These are phyloP conservation scores for Eunapius fragilis DNA, from an alignment of 37 sponge, comb jelly and placozoan species.

Conservation along the genomic window DNA sequence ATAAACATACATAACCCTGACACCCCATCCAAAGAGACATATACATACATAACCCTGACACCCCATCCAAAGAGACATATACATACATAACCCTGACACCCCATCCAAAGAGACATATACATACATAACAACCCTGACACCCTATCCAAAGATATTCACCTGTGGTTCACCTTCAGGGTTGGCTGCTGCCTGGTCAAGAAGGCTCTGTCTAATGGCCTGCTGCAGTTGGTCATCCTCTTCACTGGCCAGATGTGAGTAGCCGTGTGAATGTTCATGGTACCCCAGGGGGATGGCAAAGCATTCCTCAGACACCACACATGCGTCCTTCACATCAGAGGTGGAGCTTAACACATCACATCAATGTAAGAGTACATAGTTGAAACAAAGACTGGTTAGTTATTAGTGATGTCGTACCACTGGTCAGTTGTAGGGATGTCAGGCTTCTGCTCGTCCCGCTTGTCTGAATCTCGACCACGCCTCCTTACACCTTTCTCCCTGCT, in stretches of 20 bases:
- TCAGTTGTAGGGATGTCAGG: not conserved
- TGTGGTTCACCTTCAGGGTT: not conserved
- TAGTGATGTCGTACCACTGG: not conserved
- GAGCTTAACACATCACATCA: not conserved
- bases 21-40: too few species aligned
- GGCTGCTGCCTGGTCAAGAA: conserved; percentile 62
- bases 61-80: not conserved
- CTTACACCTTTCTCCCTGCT: not conserved
- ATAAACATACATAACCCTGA: too few species aligned
- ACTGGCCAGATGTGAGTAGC: conserved; percentile 49
- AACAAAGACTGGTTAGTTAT: not conserved
- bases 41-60: not conserved
- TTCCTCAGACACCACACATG: conserved; percentile 71
- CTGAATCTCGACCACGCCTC: not conserved
- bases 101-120: too few species aligned
- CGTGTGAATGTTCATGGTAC: conserved; percentile 48
- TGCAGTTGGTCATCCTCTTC: conserved; percentile 95
- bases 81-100: too few species aligned
- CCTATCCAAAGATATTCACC: not conserved
- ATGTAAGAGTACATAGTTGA: not conserved
- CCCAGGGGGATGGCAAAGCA: conserved; percentile 74
- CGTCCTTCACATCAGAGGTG: conserved; percentile 4
- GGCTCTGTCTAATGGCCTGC: conserved; percentile 92
- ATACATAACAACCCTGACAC: not conserved
- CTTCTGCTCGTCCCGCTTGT: not conserved